phyloP scores from a whole-genome alignment of 2,888 invertebrate genomes.

The Hemaris fuciformis region DNA sequence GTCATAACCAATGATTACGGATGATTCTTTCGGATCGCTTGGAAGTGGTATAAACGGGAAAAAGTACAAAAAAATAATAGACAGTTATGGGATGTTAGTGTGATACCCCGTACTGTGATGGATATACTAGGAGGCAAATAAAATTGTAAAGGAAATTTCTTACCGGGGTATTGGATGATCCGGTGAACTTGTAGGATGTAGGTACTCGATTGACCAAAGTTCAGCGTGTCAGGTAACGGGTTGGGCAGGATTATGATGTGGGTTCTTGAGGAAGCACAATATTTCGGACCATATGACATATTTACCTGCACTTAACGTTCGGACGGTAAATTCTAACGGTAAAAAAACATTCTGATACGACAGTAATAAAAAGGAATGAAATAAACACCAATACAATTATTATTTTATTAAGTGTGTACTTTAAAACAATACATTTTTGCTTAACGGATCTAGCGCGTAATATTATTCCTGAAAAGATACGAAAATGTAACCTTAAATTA shows the following conservation, averaged over 20 bases:
- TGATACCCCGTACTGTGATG: slow-evolving; percentile 30
- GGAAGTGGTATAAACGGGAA: slow-evolving; percentile 47
- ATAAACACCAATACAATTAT: slow-evolving; percentile 57
- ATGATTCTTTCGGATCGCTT: slow-evolving; percentile 34
- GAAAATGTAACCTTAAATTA: slow-evolving; percentile 71
- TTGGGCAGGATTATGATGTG: slow-evolving; percentile 77
- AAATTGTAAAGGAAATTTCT: slow-evolving; percentile 75
- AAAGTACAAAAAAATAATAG: slow-evolving; percentile 2
- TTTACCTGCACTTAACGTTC: slow-evolving; percentile 51
- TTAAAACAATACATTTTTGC: slow-evolving; percentile 75
- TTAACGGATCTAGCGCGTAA: slow-evolving; percentile 78
- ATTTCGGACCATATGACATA: slow-evolving; percentile 47
- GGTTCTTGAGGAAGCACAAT: slow-evolving; percentile 73
- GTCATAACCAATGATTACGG: background rate
- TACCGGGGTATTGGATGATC: slow-evolving; percentile 79
- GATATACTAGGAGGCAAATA: slow-evolving; percentile 69
- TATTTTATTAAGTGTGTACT: slow-evolving; percentile 73
- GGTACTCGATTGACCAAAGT: slow-evolving; percentile 71
- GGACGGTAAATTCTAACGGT: slow-evolving; percentile 5
- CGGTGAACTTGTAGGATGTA: slow-evolving; percentile 76
- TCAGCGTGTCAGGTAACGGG: slow-evolving; percentile 73
- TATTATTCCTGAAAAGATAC: slow-evolving; percentile 71
- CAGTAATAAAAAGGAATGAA: slow-evolving; percentile 22
- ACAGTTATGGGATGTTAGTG: slow-evolving; percentile 12
- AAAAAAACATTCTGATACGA: slow-evolving; percentile 15